These are phyloP conservation scores for Chloromyia formosa DNA, from an alignment of 2,888 invertebrate species.

Conservation along the genomic window DNA sequence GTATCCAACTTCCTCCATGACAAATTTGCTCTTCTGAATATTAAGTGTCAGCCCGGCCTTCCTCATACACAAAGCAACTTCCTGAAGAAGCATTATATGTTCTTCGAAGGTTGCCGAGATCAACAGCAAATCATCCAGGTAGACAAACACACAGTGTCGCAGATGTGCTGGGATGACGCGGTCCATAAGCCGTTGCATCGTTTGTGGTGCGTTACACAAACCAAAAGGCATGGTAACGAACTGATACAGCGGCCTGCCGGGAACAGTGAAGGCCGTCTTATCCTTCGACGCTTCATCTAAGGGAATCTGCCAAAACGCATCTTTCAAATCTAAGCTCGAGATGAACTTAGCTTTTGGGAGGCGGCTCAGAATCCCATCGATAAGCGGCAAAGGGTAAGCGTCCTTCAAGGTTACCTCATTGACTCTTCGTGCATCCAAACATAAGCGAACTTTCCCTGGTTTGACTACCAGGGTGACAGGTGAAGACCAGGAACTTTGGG, in stretches of 20 bases:
- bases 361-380: slow-evolving; percentile 52
- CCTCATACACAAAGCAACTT: background rate
- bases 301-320: slow-evolving; percentile 49
- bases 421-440: slow-evolving; percentile 52
- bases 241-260: slow-evolving; percentile 38
- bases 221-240: slow-evolving; percentile 30
- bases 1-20: background rate
- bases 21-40: slow-evolving; percentile 32
- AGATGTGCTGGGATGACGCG: slow-evolving; percentile 4
- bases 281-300: slow-evolving; percentile 48
- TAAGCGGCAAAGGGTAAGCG: slow-evolving; percentile 53
- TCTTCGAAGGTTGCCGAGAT: background rate
- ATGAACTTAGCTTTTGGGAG: slow-evolving; percentile 52
- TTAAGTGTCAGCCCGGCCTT: background rate
- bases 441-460: slow-evolving; percentile 47
- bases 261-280: slow-evolving; percentile 50
- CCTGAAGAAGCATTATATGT: background rate
- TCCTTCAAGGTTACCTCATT: slow-evolving; percentile 52
- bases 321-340: slow-evolving; percentile 53
- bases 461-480: slow-evolving; percentile 14
- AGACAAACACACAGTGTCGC: background rate
- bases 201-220: slow-evolving; percentile 29
- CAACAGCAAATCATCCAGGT: background rate
- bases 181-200: slow-evolving; percentile 34
- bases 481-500: slow-evolving; percentile 14